Evolutionary conservation across 2,888 invertebrate genomes (phyloP), one percentile per base, ranked within the genome.

Genomic region (Chaetogeoica ovagalla): DNA sequence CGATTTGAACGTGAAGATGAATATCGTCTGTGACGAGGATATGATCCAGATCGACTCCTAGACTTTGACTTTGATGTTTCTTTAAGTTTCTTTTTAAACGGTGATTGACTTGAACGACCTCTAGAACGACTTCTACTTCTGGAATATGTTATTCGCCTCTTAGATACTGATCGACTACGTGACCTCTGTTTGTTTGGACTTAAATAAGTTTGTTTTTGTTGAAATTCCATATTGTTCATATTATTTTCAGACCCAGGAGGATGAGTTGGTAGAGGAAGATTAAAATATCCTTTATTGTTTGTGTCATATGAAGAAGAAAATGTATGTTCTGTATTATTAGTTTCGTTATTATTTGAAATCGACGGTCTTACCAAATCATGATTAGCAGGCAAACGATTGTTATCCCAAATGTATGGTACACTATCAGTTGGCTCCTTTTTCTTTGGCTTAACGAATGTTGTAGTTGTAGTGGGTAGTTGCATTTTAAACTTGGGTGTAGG

Each of bases 1-100:
- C 81, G 69, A 52, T 81, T 79, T 57, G 79, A 79, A 23, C 79
- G 70, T 1, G 79, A 79, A 19, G 79, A 71, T 11, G 82, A 81
- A 70, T 79, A 76, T 52, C 81, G 79, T 55, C 81, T 60, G 39
- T 81, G 82, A n/a, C 82, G 69, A 48, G 82, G 77, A 63, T 76
- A 81, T 30, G 81, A 81, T 55, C 76, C 77, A 21, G 81, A 82
- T 6, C 75, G 82, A 65, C 79, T 79, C 55, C 79, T 79, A 13
- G 79, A 15, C 39, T 79, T 79, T 5, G 79, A 79, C 23, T 70
- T 79, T 0, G 79, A 65, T 6, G 39, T 7, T 63, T 57, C 71
- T 79, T 70, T 79, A 17, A 63, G 71, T 48, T 79, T 79, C 65
- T 79, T 79, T 71, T 79, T 79, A 65, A 71, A 79, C 4, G 79